A percentile compares a stretch with the other conserved stretches of the same genome.
phyloP scores from a whole-genome alignment of 2,113 vertebrate genomes.

The Myanophis thanlyinensis region DNA sequence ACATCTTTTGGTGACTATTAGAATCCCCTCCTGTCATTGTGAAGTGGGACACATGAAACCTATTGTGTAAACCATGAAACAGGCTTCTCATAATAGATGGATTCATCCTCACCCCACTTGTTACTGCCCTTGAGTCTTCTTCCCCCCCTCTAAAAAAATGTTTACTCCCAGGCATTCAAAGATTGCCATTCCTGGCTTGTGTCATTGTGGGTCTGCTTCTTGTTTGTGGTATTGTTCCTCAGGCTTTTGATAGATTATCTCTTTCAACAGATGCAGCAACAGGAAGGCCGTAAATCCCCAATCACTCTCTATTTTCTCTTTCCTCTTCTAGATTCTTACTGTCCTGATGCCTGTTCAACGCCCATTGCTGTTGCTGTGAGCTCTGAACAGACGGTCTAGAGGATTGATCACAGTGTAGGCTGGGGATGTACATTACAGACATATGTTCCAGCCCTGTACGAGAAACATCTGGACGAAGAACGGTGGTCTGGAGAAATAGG shows the following conservation, averaged over 20 bases:
- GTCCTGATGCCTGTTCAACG: slow-evolving; percentile 46
- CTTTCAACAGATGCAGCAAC: no score
- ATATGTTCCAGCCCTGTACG: not conserved
- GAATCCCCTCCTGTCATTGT: not conserved
- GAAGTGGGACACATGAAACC: not conserved
- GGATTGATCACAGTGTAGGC: not conserved
- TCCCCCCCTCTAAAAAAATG: not conserved
- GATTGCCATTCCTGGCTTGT: not conserved
- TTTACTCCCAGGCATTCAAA: not conserved
- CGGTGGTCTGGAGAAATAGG: not conserved
- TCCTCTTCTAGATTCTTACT: slow-evolving; percentile 35
- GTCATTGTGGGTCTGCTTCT: not conserved
- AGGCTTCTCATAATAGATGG: not conserved
- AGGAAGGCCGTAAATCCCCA: not conserved
- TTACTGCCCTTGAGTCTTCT: not conserved
- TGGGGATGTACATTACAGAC: no score
- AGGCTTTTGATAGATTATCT: not conserved
- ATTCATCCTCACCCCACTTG: not conserved
- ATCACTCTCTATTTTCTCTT: not conserved
- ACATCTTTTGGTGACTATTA: not conserved
- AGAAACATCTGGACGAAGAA: not conserved
- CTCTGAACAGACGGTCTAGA: not conserved
- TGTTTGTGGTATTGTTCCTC: not conserved
- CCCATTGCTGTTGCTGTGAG: not conserved
- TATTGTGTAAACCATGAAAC: not conserved